phyloP scores from a whole-genome alignment of 2,888 invertebrate genomes.

The Cantharis rufa region DNA sequence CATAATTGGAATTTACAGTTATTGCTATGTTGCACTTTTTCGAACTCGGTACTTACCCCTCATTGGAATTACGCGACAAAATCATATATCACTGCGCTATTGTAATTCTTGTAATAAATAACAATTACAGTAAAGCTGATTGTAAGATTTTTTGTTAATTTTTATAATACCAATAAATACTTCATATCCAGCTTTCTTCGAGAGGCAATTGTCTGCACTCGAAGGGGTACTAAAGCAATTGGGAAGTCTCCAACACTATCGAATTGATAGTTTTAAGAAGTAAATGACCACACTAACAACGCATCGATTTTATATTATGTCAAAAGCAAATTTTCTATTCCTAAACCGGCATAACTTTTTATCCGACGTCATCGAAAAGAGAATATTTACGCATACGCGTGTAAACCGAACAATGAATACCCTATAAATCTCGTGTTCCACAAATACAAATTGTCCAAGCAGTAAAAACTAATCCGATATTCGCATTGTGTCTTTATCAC shows the following conservation, averaged over 20 bases:
- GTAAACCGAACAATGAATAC: conserved; percentile 25
- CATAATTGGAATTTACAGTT: background rate
- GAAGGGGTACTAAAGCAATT: conserved; percentile 18
- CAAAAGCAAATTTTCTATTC: background rate
- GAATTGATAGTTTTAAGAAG: conserved; percentile 8
- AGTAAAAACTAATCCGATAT: conserved; percentile 44
- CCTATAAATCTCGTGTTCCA: conserved; percentile 22
- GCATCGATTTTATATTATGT: conserved; percentile 11
- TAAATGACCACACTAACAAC: conserved; percentile 10
- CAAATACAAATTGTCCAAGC: conserved; percentile 32
- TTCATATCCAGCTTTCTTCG: conserved; percentile 31
- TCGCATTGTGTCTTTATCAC: conserved; percentile 43
- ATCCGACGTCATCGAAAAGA: conserved; percentile 6
- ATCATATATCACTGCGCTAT: background rate
- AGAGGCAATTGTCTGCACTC: conserved; percentile 33
- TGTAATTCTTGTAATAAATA: background rate
- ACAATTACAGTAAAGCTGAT: background rate
- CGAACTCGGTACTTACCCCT: background rate
- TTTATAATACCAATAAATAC: conserved; percentile 32
- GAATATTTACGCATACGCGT: conserved; percentile 25
- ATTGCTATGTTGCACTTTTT: background rate
- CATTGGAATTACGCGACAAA: background rate
- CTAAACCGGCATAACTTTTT: background rate
- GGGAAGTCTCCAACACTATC: background rate
- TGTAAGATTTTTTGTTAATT: conserved; percentile 4